phyloP scores from a whole-genome alignment of 2,797 vertebrate genomes.

The Anguilla marmorata region DNA sequence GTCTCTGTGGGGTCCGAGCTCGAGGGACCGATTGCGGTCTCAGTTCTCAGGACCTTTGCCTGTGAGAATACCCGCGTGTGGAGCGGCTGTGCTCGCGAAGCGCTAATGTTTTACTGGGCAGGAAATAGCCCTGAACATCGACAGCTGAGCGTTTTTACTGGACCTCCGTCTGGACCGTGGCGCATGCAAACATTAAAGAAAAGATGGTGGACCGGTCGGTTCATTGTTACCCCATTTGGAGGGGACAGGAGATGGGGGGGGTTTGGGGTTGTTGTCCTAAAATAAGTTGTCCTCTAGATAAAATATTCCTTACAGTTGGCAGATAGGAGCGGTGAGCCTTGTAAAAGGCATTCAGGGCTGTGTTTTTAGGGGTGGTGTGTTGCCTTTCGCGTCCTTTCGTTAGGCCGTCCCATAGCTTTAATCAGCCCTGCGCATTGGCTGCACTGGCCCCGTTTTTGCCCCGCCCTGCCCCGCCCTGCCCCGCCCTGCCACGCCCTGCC shows the following conservation, averaged over 20 bases:
- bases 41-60: not conserved
- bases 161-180: not conserved
- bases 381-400: slow-evolving; percentile 27
- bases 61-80: not conserved
- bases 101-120: slow-evolving; percentile 25
- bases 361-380: not conserved
- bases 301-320: not conserved
- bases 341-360: not conserved
- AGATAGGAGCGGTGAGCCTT: not conserved
- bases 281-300: not conserved
- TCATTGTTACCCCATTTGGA: not conserved
- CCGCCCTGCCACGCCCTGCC: not conserved
- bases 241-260: not conserved
- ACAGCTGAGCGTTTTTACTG: slow-evolving; percentile 32
- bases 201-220: not conserved
- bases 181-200: not conserved
- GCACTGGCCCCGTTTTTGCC: not conserved
- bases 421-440: slow-evolving; percentile 1
- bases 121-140: slow-evolving; percentile 4
- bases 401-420: slow-evolving; percentile 14
- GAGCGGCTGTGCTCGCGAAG: not conserved
- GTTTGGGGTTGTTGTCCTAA: not conserved
- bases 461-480: not conserved
- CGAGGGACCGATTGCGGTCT: not conserved
- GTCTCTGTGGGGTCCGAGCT: not conserved